phyloP scores from a whole-genome alignment of 2,888 invertebrate genomes.

The Lasius platythorax region DNA sequence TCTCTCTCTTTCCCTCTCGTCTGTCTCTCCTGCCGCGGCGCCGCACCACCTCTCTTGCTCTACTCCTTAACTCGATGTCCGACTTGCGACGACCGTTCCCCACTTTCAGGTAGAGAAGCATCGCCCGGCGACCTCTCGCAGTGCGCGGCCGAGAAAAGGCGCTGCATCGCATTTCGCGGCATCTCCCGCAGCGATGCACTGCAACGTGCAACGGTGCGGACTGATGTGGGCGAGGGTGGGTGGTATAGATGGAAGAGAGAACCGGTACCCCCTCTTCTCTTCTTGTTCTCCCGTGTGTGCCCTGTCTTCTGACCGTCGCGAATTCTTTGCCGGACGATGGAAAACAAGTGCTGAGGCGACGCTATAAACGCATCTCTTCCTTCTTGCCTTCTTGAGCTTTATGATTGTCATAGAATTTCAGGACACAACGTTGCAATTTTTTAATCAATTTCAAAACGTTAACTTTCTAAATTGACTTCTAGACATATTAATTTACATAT shows the following conservation, averaged over 20 bases:
- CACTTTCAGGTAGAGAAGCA: constrained; percentile 37
- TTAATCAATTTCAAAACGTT: no score
- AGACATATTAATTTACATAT: neutral
- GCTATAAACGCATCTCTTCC: constrained; percentile 7
- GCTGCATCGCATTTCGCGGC: constrained; percentile 60
- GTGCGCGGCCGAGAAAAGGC: constrained; percentile 60
- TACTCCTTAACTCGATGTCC: constrained; percentile 48
- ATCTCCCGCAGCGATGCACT: constrained; percentile 64
- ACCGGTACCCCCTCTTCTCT: constrained; percentile 59
- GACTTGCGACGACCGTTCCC: constrained; percentile 60
- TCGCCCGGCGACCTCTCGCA: constrained; percentile 55
- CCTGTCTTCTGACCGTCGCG: constrained; percentile 49
- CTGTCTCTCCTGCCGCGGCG: constrained; percentile 41
- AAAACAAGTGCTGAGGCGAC: constrained; percentile 21
- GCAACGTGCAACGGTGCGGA: constrained; percentile 36
- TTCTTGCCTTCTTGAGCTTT: neutral
- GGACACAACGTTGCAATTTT: neutral
- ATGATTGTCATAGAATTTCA: neutral
- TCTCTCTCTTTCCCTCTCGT: constrained; percentile 3
- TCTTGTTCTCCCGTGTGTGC: constrained; percentile 15
- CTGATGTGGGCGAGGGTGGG: constrained; percentile 56
- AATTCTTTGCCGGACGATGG: constrained; percentile 31
- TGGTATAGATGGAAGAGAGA: constrained; percentile 59
- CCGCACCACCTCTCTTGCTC: constrained; percentile 7
- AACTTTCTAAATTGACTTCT: neutral